Base-by-base conservation (phyloP, 2,797 vertebrate genomes). In the Danio aesculapii region DNA sequence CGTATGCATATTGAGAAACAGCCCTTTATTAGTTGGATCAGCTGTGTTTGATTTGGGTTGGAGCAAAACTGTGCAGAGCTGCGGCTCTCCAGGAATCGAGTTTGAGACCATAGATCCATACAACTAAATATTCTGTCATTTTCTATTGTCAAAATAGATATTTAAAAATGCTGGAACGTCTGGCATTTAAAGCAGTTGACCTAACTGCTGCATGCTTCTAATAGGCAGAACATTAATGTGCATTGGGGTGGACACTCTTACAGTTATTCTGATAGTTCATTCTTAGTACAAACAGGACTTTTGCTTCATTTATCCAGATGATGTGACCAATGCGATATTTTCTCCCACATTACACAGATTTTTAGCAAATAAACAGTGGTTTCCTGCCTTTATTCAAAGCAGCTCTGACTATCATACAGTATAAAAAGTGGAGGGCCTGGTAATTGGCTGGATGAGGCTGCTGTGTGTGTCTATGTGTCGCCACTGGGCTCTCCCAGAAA, bases 401-500 rank as follows among this genome's bases (percentile, higher is more conserved):
- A 44, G 57, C 5, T 14, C 58, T 53, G 7, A n/a, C 39, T 71
- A 39, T 12, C 19, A 7, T 64, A 47, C 21, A 16, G 30, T 30
- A 30, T 30, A 30, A 30, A 30, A 9, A 64, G 47, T 63, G 5
- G 44, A 49, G 12, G 52, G 52, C 14, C 50, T 59, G 16, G 59
- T 66, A 57, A 80, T 66, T 73, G 69, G 69, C 53, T 80, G 59
- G 6, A 64, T 57, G 43, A 53, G 49, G 21, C 49, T 71, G 69
- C 50, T 57, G 59, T 74, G 61, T 82, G 76, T 84, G 12, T 73
- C 52, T 82, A 70, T 77, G 71, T 83, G 86, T 88, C 73, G 85
- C 88, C 86, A 84, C 19, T 71, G 79, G 89, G 85, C 83, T 63
- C 86, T 84, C 83, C 86, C 74, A 52, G 75, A 78, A 87, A 86